Evolutionary conservation across 2,888 invertebrate genomes (phyloP).

Genomic region (Sarcophaga rosellei): DNA sequence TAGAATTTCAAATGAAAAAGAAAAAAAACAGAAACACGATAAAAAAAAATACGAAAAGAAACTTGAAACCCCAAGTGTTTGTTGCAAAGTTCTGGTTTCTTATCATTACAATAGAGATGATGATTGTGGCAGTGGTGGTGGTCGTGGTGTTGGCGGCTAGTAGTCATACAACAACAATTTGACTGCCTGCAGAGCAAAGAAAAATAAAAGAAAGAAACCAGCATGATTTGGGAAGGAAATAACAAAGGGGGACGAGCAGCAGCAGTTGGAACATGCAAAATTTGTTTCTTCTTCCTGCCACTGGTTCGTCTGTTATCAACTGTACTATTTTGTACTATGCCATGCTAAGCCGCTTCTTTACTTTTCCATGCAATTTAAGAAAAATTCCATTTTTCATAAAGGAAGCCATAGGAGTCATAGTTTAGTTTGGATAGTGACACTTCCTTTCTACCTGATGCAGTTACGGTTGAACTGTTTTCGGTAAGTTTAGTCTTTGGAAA

Average conservation of each 20-base stretch:
- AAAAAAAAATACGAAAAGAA: constrained; percentile 31
- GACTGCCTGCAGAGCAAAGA: neutral
- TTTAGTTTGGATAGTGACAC: constrained; percentile 38
- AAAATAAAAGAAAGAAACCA: neutral
- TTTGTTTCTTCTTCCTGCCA: constrained; percentile 35
- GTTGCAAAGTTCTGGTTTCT: constrained; percentile 30
- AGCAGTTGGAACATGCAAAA: constrained; percentile 40
- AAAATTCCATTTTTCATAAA: constrained; percentile 15
- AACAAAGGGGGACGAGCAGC: neutral
- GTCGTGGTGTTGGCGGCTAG: constrained; percentile 3
- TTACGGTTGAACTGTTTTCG: constrained; percentile 3
- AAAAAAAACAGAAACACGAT: neutral
- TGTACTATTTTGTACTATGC: constrained; percentile 17
- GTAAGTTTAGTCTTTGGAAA: neutral
- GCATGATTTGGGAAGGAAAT: neutral
- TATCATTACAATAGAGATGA: constrained; percentile 26
- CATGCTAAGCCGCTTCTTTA: neutral
- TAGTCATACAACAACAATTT: neutral
- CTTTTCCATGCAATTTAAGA: neutral
- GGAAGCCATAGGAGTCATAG: constrained; percentile 56
- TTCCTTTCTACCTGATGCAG: constrained; percentile 43
- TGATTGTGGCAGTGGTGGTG: constrained; percentile 9
- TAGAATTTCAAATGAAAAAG: constrained; percentile 11
- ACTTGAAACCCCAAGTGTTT: constrained; percentile 50
- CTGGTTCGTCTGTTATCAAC: constrained; percentile 16